Conservation (phyloP, 2,113 vertebrate genomes). For the Bothrops jararaca region DNA sequence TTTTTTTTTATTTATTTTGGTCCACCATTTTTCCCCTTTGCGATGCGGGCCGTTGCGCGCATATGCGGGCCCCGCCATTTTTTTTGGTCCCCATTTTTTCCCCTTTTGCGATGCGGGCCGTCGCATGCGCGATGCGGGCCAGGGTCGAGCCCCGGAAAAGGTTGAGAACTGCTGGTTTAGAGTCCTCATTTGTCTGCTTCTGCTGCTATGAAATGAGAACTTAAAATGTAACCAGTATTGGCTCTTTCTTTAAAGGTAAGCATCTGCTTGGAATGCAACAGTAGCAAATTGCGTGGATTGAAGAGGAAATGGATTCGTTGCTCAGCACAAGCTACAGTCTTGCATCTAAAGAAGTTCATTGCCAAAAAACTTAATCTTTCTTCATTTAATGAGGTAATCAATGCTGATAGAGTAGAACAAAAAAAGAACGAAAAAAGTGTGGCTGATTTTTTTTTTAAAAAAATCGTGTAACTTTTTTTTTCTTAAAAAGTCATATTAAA, state of each 20-base stretch:
- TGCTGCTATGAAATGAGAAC: not conserved
- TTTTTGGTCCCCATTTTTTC: no score
- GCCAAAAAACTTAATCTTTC: constrained; percentile 99
- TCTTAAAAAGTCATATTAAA: not conserved
- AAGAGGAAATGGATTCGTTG: constrained; percentile 99
- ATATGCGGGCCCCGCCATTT: no score
- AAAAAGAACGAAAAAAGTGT: not conserved
- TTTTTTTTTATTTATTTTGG: no score
- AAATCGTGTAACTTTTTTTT: not conserved
- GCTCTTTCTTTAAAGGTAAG: constrained; percentile 79
- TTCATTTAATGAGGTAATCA: constrained; percentile 94
- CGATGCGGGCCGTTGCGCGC: no score
- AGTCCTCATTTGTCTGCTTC: not conserved
- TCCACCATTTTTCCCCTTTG: no score
- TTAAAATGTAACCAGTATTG: not conserved
- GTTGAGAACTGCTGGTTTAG: no score
- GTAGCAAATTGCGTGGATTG: constrained; percentile 93
- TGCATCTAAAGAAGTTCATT: constrained; percentile 99
- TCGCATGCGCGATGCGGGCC: no score
- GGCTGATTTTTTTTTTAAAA: not conserved
- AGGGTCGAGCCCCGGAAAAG: no score
- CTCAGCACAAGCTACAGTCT: constrained; percentile 95
- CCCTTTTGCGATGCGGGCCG: no score
- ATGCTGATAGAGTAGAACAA: not conserved
- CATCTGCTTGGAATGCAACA: constrained; percentile 98